Base-by-base conservation (phyloP, 2,888 invertebrate species). In the Drosophila subsilvestris region DNA sequence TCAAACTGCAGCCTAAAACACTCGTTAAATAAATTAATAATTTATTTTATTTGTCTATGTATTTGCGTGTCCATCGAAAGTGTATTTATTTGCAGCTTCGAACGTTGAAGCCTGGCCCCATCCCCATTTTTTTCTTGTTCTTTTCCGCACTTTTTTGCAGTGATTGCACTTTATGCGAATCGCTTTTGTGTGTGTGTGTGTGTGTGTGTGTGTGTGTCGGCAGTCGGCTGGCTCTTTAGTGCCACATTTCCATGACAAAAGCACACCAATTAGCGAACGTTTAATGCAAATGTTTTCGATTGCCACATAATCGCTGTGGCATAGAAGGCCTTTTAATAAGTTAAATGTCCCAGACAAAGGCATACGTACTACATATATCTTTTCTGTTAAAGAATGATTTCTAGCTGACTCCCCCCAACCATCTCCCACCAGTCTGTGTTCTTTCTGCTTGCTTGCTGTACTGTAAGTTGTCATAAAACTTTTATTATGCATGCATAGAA, bases 191-290 rank as follows among this genome's bases (percentile, higher is more conserved):
- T 59, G 55, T 61, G 67, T 25, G 25, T 25, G 25, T 22, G 2
- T 22, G 22, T 22, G n/a, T n/a, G n/a, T n/a, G n/a, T n/a, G n/a
- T 22, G 22, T 51, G 3, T 22, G 50, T 48, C 62, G 53, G 65
- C 60, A 54, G 49, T 54, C 59, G 57, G 44, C 63, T 76, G 57
- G 44, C 63, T 76, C 66, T 69, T 82, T 75, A 75, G 73, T 68
- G 56, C 70, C 70, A 63, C 74, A 83, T 83, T 83, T 83, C 79
- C 83, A 87, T 87, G 78, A 87, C 86, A 83, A 83, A 83, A 78
- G 72, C 78, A 32, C 59, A 69, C 83, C 83, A 87, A 83, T 83
- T 83, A 83, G 83, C 68, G 72, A 72, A 51, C 86, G 78, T 76
- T 87, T 78, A 76, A 79, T 79, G 80, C 80, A 79, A 86, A 78